phyloP scores from a whole-genome alignment of 2,113 vertebrate genomes.

The Lophochroa leadbeateri region DNA sequence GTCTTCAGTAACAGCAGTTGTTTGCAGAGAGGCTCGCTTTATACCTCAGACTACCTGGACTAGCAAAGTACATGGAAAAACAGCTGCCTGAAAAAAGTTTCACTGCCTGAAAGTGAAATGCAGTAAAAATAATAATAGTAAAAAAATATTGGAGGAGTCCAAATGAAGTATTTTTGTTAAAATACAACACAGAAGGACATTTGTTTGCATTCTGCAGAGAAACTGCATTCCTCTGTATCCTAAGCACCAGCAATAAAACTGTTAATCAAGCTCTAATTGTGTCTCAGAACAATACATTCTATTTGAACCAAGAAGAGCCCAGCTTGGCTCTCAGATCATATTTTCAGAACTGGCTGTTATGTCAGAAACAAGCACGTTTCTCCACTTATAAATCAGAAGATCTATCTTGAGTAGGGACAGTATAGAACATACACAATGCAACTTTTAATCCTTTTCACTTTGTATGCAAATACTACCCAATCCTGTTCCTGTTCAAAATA shows the following conservation, averaged over 20 bases:
- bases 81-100: not conserved
- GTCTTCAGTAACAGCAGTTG: not conserved
- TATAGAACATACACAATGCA: not conserved
- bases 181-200: not conserved
- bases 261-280: not conserved
- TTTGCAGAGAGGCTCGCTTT: not conserved
- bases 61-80: not conserved
- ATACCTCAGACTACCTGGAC: not conserved
- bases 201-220: not conserved
- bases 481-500: not conserved
- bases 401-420: not conserved
- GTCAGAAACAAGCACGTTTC: not conserved
- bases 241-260: not conserved
- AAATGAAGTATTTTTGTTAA: not conserved
- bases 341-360: not conserved
- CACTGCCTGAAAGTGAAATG: not conserved
- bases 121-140: not conserved
- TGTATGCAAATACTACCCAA: not conserved
- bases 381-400: not conserved
- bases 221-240: not conserved
- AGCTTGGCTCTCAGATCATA: not conserved
- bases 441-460: not conserved
- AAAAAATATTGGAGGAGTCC: rapidly evolving
- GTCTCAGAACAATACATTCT: not conserved
- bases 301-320: not conserved